phyloP scores from a whole-genome alignment of 53 echinoderm and acorn worm genomes.

The Paracentrotus lividus region DNA sequence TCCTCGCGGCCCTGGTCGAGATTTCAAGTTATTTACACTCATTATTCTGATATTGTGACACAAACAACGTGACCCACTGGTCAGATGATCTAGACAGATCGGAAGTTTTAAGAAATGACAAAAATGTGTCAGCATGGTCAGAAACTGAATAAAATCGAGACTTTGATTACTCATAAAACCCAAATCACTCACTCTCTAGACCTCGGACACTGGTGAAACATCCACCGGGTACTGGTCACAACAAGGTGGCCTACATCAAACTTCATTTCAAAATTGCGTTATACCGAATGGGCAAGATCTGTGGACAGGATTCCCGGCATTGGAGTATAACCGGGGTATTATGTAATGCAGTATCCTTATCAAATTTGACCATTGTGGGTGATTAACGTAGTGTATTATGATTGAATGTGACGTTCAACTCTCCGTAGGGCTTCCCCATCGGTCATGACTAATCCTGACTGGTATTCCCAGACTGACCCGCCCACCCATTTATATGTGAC shows the following conservation, averaged over 20 bases:
- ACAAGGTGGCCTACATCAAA: no score
- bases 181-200: not conserved
- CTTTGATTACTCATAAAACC: not conserved
- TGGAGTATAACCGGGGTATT: no score
- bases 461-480: not conserved
- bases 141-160: not conserved
- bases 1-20: no score
- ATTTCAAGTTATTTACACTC: no score
- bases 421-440: not conserved
- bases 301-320: no score
- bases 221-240: no score
- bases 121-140: conserved; percentile 6
- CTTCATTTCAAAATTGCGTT: no score
- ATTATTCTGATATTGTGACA: not conserved
- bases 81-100: not conserved
- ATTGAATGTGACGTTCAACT: not conserved
- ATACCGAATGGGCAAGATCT: no score
- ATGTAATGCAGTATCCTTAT: not conserved
- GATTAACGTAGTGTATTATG: not conserved
- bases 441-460: not conserved
- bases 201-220: not conserved
- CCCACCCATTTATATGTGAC: not conserved
- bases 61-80: not conserved
- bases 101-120: not conserved
- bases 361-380: not conserved